Percentiles rank a stretch among this genome's conserved stretches.
Evolutionary conservation across 2,888 invertebrate genomes (phyloP).

Genomic region (Magallana nippona): DNA sequence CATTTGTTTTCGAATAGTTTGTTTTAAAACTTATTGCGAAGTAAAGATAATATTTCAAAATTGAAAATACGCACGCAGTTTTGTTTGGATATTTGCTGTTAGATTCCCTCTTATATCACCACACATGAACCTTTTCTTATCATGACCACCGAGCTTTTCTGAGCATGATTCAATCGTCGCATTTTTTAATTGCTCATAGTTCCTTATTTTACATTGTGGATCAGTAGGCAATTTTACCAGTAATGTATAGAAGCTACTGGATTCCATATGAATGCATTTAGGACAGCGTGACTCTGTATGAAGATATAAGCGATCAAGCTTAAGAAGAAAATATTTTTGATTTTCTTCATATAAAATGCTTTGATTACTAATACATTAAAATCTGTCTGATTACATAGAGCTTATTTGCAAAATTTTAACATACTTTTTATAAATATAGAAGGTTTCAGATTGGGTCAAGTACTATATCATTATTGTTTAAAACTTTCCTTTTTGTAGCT

Average conservation of each 20-base stretch:
- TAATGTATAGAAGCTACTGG: background rate
- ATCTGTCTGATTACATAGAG: too few species aligned
- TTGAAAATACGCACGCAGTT: too few species aligned
- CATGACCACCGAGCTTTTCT: background rate
- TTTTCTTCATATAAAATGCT: too few species aligned
- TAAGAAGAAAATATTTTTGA: background rate
- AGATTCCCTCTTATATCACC: constrained; percentile 3
- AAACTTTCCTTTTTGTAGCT: too few species aligned
- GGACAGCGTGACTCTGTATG: background rate
- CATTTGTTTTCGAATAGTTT: too few species aligned
- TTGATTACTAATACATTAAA: too few species aligned
- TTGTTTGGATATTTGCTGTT: background rate
- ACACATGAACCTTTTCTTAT: background rate
- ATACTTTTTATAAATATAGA: too few species aligned
- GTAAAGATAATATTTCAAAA: too few species aligned
- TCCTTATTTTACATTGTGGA: background rate
- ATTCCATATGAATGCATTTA: constrained; percentile 20
- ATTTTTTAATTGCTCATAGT: background rate
- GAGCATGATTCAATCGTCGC: background rate
- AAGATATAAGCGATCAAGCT: background rate
- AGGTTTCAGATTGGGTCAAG: too few species aligned
- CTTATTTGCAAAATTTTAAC: too few species aligned
- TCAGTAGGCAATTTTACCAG: background rate
- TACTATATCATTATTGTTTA: too few species aligned
- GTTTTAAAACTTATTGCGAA: too few species aligned